Conservation (phyloP, 2,113 vertebrate genomes). For the Tupaia chinensis region DNA sequence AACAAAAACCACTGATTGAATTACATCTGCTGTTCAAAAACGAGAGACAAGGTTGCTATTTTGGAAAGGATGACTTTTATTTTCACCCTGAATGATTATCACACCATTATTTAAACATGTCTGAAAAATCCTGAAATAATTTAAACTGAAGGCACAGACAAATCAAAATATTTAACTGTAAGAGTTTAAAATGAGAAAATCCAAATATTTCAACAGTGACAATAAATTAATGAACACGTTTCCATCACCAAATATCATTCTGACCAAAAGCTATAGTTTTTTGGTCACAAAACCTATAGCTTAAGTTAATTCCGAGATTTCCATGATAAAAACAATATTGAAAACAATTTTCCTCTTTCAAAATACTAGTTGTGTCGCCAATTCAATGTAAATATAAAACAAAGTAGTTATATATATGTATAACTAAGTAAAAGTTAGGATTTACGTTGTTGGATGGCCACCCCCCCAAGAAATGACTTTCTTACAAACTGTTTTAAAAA, state of each 20-base stretch:
- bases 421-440: constrained; percentile 57
- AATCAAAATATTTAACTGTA: constrained; percentile 82
- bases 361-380: constrained; percentile 62
- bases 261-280: constrained; percentile 74
- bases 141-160: constrained; percentile 88
- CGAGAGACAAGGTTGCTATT: constrained; percentile 68
- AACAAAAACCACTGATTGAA: not conserved
- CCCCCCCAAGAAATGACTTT: constrained; percentile 59
- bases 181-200: constrained; percentile 64
- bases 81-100: constrained; percentile 84
- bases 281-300: constrained; percentile 65
- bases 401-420: constrained; percentile 51
- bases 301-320: constrained; percentile 77
- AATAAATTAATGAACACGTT: constrained; percentile 74
- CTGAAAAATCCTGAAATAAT: constrained; percentile 84
- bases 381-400: constrained; percentile 46
- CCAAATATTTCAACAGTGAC: constrained; percentile 42
- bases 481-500: constrained; percentile 81
- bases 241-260: constrained; percentile 69
- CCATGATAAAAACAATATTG: constrained; percentile 72
- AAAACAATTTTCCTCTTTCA: constrained; percentile 67
- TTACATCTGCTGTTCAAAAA: constrained; percentile 14
- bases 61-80: constrained; percentile 84
- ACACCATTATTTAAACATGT: constrained; percentile 79
- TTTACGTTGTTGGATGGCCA: constrained; percentile 68